These are phyloP conservation scores for Aphodius granarius DNA, from an alignment of 2,888 invertebrate species.

Conservation along the genomic window DNA sequence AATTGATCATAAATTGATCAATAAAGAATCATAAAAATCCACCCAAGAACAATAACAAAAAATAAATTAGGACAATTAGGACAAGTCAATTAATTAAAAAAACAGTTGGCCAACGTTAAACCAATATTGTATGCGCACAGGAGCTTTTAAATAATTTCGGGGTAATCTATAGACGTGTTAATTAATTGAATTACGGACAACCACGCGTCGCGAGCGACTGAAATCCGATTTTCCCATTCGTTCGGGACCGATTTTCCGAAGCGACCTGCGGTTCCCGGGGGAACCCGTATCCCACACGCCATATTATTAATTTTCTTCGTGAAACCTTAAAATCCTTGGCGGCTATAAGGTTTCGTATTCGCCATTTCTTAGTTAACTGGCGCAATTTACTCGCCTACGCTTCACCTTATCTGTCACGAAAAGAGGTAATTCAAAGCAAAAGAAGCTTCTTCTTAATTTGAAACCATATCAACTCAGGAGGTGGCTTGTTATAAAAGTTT, in stretches of 20 bases:
- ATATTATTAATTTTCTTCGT: not conserved
- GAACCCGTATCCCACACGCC: not conserved
- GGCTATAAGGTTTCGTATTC: not conserved
- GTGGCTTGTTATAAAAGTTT: too few species aligned
- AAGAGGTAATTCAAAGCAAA: too few species aligned
- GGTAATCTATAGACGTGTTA: not conserved
- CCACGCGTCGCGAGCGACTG: too few species aligned
- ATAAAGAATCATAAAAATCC: too few species aligned
- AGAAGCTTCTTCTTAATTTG: too few species aligned
- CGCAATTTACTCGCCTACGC: too few species aligned
- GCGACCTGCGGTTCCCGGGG: not conserved
- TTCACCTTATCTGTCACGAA: too few species aligned
- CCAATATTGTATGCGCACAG: not conserved
- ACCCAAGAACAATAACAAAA: too few species aligned
- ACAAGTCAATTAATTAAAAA: not conserved
- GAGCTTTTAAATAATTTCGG: not conserved
- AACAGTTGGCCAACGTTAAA: not conserved
- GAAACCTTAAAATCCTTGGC: not conserved
- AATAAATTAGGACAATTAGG: too few species aligned
- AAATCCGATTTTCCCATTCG: not conserved
- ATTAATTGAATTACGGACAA: not conserved
- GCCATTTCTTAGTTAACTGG: too few species aligned
- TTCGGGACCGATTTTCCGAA: not conserved
- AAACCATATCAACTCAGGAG: too few species aligned
- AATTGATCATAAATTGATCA: too few species aligned